These are phyloP conservation scores for Buceros bicornis DNA, from an alignment of 2,797 vertebrate species.

Conservation along the genomic window DNA sequence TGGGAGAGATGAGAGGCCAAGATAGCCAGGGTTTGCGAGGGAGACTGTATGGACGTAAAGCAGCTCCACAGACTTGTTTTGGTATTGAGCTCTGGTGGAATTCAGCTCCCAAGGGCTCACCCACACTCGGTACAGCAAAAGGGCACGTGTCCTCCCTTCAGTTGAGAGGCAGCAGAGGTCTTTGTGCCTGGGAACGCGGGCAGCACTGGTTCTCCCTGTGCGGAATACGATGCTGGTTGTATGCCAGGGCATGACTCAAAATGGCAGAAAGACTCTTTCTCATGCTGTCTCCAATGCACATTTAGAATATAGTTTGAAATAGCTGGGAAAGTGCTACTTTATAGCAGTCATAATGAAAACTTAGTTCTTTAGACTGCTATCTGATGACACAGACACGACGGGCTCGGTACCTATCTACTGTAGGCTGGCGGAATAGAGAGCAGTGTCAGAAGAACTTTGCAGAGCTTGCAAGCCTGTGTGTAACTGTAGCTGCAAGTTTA, in stretches of 20 bases:
- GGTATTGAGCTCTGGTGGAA: neutral
- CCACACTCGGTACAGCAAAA: neutral
- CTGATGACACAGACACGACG: rapidly evolving
- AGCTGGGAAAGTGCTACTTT: neutral
- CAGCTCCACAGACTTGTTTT: neutral
- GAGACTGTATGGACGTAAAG: neutral
- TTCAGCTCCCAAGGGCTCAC: neutral
- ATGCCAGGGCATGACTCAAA: neutral
- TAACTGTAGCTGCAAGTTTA: neutral
- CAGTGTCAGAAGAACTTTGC: neutral
- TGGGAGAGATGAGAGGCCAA: neutral
- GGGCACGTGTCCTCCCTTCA: rapidly evolving
- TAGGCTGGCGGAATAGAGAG: neutral
- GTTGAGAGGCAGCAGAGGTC: neutral
- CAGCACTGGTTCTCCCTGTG: neutral
- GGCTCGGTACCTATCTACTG: neutral
- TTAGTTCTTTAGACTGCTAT: neutral
- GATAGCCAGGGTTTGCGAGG: neutral
- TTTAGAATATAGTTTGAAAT: neutral
- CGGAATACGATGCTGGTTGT: neutral
- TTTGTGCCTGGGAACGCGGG: neutral
- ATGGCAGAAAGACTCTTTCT: neutral
- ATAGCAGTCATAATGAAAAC: neutral
- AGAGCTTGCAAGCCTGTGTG: neutral
- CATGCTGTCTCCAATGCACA: neutral